Percentiles rank a stretch among this genome's conserved stretches.
phyloP scores from a whole-genome alignment of 2,888 invertebrate species.

The Parnassius smintheus region DNA sequence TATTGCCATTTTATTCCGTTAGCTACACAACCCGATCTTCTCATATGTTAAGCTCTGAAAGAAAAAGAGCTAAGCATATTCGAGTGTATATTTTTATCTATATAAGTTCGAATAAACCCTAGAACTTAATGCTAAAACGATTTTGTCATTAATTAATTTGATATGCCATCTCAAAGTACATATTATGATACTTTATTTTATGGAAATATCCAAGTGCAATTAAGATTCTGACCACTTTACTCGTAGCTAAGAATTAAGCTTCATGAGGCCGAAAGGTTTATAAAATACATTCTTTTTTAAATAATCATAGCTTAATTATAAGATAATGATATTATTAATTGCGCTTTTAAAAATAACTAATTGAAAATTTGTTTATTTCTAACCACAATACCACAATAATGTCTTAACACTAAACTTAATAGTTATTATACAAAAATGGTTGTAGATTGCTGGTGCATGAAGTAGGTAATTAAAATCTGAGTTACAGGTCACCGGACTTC shows the following conservation, averaged over 20 bases:
- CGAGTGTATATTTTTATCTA: conserved; percentile 49
- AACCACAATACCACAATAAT: too few relatives aligned
- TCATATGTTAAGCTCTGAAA: conserved; percentile 34
- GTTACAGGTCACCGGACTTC: too few relatives aligned
- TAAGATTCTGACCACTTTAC: conserved; percentile 20
- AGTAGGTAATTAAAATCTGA: too few relatives aligned
- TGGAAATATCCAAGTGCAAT: conserved; percentile 16
- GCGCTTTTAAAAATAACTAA: too few relatives aligned
- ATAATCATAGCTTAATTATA: not conserved
- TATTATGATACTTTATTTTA: conserved; percentile 27
- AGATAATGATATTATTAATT: not conserved
- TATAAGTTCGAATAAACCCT: conserved; percentile 50
- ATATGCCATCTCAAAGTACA: conserved; percentile 20
- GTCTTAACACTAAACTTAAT: too few relatives aligned
- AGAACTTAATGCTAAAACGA: conserved; percentile 51
- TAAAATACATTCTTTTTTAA: conserved; percentile 2
- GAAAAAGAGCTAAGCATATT: conserved; percentile 49
- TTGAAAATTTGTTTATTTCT: too few relatives aligned
- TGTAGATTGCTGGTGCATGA: too few relatives aligned
- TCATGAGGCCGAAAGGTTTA: not conserved
- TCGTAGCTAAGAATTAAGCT: not conserved
- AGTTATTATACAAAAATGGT: too few relatives aligned
- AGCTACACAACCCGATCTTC: conserved; percentile 28
- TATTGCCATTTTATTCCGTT: conserved; percentile 58
- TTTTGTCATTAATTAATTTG: conserved; percentile 37